Percentiles rank a stretch among this genome's conserved stretches.
Conservation (phyloP, 1,140 invertebrate species). For the Lethocerus indicus region DNA sequence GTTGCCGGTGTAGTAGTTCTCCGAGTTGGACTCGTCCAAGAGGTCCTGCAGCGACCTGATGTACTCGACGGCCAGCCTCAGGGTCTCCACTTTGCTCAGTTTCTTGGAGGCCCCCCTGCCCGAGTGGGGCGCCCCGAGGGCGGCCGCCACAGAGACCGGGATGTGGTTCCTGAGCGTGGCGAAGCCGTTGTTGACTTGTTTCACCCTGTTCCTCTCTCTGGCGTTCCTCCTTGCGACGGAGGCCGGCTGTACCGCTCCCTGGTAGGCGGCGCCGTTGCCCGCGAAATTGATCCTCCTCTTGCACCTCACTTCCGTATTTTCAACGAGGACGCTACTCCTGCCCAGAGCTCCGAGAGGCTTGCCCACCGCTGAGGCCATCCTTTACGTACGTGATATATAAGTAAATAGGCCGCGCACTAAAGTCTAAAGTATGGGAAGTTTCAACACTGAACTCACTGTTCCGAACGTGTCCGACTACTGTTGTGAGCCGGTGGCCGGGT, state of each 20-base stretch:
- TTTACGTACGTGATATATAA: background rate
- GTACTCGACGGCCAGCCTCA: slow-evolving; percentile 86
- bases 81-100: slow-evolving; percentile 87
- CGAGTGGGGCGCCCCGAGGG: slow-evolving; percentile 29
- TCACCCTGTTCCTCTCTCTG: slow-evolving; percentile 81
- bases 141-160: slow-evolving; percentile 53
- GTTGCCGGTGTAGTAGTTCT: slow-evolving; percentile 17
- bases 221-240: slow-evolving; percentile 83
- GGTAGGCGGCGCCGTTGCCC: no score
- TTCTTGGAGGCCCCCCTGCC: slow-evolving; percentile 62
- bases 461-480: background rate
- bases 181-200: slow-evolving; percentile 89
- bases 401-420: no score
- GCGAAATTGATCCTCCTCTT: slow-evolving; percentile 54
- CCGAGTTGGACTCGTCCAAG: slow-evolving; percentile 38
- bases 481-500: background rate
- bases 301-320: slow-evolving; percentile 29
- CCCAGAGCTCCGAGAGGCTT: slow-evolving; percentile 13
- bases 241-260: slow-evolving; percentile 42
- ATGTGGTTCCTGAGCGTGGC: slow-evolving; percentile 75
- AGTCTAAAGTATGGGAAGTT: no score
- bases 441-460: no score
- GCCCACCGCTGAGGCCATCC: slow-evolving; percentile 15
- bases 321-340: slow-evolving; percentile 14
- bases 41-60: slow-evolving; percentile 74